Evolutionary conservation across 2,888 invertebrate species (phyloP), one percentile per base, ranked within the genome.

Genomic region (Chloroclysta siterata): DNA sequence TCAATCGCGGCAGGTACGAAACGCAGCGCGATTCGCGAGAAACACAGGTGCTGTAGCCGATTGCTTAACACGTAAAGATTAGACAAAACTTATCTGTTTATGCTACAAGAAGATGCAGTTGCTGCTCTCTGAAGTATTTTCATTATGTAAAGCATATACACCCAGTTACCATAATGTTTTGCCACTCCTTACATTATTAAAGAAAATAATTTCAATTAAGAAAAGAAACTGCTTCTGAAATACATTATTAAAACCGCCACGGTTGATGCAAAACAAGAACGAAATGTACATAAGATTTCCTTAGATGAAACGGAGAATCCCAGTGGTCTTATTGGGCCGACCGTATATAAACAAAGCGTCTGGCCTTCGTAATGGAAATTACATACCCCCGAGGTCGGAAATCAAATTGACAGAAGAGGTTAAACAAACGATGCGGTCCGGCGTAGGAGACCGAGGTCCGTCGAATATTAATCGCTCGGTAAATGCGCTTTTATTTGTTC

Each of bases 371-470:
- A 91, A 91, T 91, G 89, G 90, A 90, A 90, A 89, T 90, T 90
- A 91, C 90, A 90, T 88, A 90, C 88, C 90, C 84, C 86, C 83
- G 88, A 88, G 90, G 89, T 90, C 85, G 88, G 87, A 88, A 90
- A 90, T 91, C 92, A 90, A 93, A 92, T 92, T 91, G 90, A 90
- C 90, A 90, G 90, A 91, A 92, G 90, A 91, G 89, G 90, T 90
- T 93, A 90, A 88, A 90, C 91, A 90, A 92, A 93, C 91, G 91
- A 87, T 85, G 90, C 85, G 91, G 91, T 87, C 89, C 84, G 84
- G 80, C 83, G 80, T 83, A 83, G 82, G 81, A 83, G 85, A 81
- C 85, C 84, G 83, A 77, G 79, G 84, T 85, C 87, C 82, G 84
- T 81, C 85, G 89, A 90, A 89, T 90, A 89, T 89, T 89, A 89